phyloP scores from a whole-genome alignment of 2,797 vertebrate species.

The Sardinella longiceps region DNA sequence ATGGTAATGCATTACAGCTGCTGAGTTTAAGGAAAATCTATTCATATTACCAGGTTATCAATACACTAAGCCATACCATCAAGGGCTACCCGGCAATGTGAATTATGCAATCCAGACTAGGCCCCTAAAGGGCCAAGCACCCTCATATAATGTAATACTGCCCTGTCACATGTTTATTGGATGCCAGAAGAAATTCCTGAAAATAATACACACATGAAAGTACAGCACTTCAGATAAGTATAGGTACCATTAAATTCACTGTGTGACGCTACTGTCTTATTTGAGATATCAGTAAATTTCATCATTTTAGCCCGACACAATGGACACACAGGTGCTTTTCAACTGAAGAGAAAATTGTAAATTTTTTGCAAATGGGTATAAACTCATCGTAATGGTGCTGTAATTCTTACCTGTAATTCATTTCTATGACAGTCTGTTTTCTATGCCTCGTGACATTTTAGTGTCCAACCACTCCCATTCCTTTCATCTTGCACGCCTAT shows the following conservation, averaged over 20 bases:
- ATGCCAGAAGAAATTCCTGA: not conserved
- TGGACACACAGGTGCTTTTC: not conserved
- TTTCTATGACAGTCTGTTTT: not conserved
- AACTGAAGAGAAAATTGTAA: not conserved
- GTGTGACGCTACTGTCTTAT: not conserved
- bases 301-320: not conserved
- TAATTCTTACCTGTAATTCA: not conserved
- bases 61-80: not conserved
- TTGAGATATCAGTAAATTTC: constrained; percentile 4
- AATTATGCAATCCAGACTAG: not conserved
- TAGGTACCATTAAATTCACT: not conserved
- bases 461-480: not conserved
- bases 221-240: not conserved
- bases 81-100: not conserved
- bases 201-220: constrained; percentile 18
- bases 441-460: not conserved
- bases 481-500: not conserved
- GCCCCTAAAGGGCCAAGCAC: not conserved
- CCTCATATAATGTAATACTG: not conserved
- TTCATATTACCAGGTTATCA: not conserved
- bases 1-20: not conserved
- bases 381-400: not conserved
- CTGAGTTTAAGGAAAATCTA: not conserved
- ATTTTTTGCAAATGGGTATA: not conserved
- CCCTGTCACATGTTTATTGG: not conserved